Evolutionary conservation across 1,140 invertebrate species (phyloP).

Genomic region (Stenopsyche tienmushanensis): DNA sequence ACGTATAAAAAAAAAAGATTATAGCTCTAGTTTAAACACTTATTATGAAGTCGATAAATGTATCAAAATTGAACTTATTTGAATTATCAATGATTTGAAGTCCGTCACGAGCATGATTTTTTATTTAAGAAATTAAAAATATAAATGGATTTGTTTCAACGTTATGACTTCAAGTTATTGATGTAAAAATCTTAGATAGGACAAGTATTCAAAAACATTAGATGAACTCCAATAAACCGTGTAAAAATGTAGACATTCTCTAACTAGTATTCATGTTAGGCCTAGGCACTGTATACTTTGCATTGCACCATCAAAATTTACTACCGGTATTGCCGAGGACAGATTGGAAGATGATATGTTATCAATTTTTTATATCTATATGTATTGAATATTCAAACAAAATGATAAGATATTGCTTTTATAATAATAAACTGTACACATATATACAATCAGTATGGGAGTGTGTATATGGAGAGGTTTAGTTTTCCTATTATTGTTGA

Average conservation of each 20-base stretch:
- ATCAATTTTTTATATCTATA: too few relatives aligned
- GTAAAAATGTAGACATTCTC: conserved; percentile 1
- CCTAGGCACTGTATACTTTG: conserved; percentile 16
- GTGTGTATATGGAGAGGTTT: conserved; percentile 6
- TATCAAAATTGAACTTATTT: not conserved
- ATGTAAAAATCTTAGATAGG: conserved; percentile 5
- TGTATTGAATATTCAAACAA: too few relatives aligned
- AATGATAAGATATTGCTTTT: too few relatives aligned
- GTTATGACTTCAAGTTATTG: not conserved
- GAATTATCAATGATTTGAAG: conserved; percentile 4
- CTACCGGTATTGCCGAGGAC: too few relatives aligned
- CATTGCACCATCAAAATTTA: conserved; percentile 7
- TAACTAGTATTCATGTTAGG: not conserved
- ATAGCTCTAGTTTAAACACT: conserved; percentile 7
- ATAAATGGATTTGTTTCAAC: not conserved
- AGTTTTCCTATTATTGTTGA: conserved; percentile 41
- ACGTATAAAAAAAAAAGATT: not conserved
- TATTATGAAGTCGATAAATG: not conserved
- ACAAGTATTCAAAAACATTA: conserved; percentile 2
- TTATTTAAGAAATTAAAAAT: too few relatives aligned
- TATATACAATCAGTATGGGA: not conserved
- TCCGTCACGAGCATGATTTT: not conserved
- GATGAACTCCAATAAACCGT: conserved; percentile 4
- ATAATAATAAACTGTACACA: not conserved
- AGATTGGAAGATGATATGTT: too few relatives aligned